Evolutionary conservation across 2,888 invertebrate species (phyloP), one percentile per base, ranked within the genome.

Genomic region (Tenthredo mesomela): DNA sequence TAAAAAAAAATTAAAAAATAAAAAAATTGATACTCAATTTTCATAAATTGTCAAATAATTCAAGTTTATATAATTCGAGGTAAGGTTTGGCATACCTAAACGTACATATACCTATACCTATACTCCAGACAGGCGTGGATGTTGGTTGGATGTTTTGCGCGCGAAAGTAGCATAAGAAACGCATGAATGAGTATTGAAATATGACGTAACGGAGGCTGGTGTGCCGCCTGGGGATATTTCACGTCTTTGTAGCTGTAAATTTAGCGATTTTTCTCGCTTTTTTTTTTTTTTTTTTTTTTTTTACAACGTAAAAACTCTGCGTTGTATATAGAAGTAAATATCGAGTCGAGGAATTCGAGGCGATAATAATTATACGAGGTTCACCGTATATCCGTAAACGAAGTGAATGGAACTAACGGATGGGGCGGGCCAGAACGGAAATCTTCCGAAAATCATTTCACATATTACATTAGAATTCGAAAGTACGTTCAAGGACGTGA

Each of bases 401-500:
- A 15, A 75, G 33, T 75, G 73, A 75, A 75, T 47, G 73, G 73
- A 47, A 75, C 21, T 43, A 71, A 65, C 29, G 29, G 10, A n/a
- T 21, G 43, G 61, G 61, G 61, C 61, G 25, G 15, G 33, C 67
- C 33, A 15, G 47, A 77, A 77, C 50, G 77, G 50, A 54, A 6
- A 47, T 77, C 54, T 77, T n/a, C 77, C 29, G 29, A 77, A 77
- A 54, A 77, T 77, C 4, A 77, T 77, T 40, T 18, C 21, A 54
- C 54, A 54, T 54, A 33, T 33, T 75, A 50, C 33, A 21, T 75
- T 77, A 37, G 37, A 50, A 77, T 77, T 77, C 47, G 77, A 77
- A 77, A 77, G 77, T 77, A 77, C 29, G 77, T 54, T 54, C 50
- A 77, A 77, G 77, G 77, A 77, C 77, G 77, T 33, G 33, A 40